Conservation (phyloP, 2,113 vertebrate genomes). For the Chlorodrepanis virens region DNA sequence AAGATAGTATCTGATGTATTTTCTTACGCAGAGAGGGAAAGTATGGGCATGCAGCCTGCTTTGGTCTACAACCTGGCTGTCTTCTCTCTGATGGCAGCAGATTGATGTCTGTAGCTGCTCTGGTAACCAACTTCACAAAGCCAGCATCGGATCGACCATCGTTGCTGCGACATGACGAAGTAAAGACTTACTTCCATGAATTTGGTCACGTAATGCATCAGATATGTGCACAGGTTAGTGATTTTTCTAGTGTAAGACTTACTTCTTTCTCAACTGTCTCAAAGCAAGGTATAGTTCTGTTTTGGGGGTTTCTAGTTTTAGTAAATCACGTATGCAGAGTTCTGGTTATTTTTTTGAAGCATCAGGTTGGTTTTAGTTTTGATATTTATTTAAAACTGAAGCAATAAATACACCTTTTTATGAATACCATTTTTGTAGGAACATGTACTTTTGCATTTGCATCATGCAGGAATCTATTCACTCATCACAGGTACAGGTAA, state of each 20-base stretch:
- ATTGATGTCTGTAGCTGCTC: conserved; percentile 85
- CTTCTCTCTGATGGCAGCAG: conserved; percentile 82
- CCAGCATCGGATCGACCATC: conserved; percentile 63
- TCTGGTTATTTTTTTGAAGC: background rate
- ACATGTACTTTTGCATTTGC: background rate
- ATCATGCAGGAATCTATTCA: background rate
- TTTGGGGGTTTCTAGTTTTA: background rate
- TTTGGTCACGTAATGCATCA: conserved; percentile 84
- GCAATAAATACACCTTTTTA: background rate
- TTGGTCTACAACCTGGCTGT: conserved; percentile 89
- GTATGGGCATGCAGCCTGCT: conserved; percentile 91
- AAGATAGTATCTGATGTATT: background rate
- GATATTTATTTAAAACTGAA: background rate
- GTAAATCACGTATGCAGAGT: background rate
- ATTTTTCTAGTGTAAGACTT: background rate
- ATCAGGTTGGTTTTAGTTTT: fast-evolving
- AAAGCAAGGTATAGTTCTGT: background rate
- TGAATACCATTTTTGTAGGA: background rate
- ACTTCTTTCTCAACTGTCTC: background rate
- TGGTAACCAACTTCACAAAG: conserved; percentile 75
- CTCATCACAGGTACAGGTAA: background rate
- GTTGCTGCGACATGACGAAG: conserved; percentile 75
- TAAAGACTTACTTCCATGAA: conserved; percentile 82
- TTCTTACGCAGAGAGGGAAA: conserved; percentile 85
- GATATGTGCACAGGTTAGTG: conserved; percentile 81